Evolutionary conservation across 1,140 invertebrate species (phyloP), one percentile per base, ranked within the genome.

Genomic region (Hylyphantes graminicola): DNA sequence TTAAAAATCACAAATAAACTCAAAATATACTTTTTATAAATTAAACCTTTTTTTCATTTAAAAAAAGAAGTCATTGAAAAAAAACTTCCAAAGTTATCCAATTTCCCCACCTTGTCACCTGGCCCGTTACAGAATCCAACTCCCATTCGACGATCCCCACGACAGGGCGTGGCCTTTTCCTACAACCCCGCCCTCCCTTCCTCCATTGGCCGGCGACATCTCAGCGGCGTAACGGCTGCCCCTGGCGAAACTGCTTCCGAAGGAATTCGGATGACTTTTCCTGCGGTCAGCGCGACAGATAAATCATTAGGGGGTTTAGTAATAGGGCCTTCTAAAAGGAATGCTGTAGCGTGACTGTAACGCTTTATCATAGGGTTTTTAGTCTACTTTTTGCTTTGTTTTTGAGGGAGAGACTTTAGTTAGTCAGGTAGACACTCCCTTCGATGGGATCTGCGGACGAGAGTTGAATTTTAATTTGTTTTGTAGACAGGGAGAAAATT

Each of bases 281-380:
- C 35, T 63, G 15, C 57, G 65, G 15, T 72, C 68, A 11, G 13
- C n/a, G 65, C 7, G 57, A 55, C 53, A 48, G 35, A 81, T 81
- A 81, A 81, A 81, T 81, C 79, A 81, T 73, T 35, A 57, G 55
- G 54, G 64, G 63, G 73, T 81, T 81, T 81, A 81, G 79, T 81
- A 81, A 81, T 81, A 55, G 79, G 35, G 55, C 19, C 57, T 59
- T 57, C 21, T 73, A 68, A 68, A 55, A 19, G 59, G 79, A 81
- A 76, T 76, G 17, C 10, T 57, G 50, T 80, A 59, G 65, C 77
- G 77, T 80, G 77, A 80, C 77, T 57, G 10, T 13, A 65, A 67
- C 63, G 21, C 76, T 78, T 70, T 70, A 80, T 70, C 77, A 70
- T 35, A 15, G 55, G n/a, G 59, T 61, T 61, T n/a, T 67, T 72